These are phyloP conservation scores for Geophilus truncorum DNA, from an alignment of 2,888 invertebrate species.

Conservation along the genomic window DNA sequence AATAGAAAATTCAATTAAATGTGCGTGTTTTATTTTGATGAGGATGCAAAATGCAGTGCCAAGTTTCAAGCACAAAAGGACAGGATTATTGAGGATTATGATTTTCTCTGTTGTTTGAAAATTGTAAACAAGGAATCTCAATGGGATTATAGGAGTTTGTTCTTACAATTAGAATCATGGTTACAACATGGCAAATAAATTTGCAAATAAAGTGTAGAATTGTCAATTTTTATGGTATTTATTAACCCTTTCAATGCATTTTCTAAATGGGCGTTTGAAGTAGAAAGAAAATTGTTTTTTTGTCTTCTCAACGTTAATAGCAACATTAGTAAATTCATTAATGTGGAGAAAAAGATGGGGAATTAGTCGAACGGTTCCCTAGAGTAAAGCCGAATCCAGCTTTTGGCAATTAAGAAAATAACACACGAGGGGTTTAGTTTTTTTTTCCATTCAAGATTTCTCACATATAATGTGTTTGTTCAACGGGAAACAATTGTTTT, in stretches of 20 bases:
- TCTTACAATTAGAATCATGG: too few relatives aligned
- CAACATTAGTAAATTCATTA: not conserved
- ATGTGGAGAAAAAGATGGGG: too few relatives aligned
- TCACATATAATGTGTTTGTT: too few relatives aligned
- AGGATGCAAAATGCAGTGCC: not conserved
- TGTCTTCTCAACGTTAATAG: not conserved
- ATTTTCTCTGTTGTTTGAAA: not conserved
- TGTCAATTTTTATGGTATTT: too few relatives aligned
- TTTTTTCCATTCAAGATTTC: not conserved
- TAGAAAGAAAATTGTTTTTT: not conserved
- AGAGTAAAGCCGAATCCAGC: not conserved
- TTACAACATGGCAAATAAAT: too few relatives aligned
- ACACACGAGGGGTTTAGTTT: not conserved
- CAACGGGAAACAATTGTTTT: too few relatives aligned
- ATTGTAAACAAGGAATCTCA: not conserved
- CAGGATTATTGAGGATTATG: not conserved
- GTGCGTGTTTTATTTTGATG: not conserved
- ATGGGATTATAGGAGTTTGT: not conserved
- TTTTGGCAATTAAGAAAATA: not conserved
- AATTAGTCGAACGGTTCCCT: not conserved
- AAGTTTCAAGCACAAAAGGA: not conserved
- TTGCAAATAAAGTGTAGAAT: too few relatives aligned
- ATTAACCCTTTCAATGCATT: too few relatives aligned
- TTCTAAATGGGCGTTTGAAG: too few relatives aligned
- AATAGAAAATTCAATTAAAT: not conserved